A percentile compares a stretch with the other conserved stretches of the same genome.
Evolutionary conservation across 2,888 invertebrate genomes (phyloP).

Genomic region (Eupithecia subumbrata): DNA sequence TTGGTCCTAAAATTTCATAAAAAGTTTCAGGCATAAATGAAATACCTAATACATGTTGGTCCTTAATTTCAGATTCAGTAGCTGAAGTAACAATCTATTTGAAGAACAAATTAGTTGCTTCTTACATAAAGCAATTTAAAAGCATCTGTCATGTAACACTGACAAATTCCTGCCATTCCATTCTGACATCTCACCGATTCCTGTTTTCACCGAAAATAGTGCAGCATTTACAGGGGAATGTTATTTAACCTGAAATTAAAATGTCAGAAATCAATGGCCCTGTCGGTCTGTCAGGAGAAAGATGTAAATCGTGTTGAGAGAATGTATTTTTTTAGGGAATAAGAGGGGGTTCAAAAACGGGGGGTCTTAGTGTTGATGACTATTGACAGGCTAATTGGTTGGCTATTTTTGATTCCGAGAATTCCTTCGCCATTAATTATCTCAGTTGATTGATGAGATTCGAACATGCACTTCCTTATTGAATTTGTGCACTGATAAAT

Average conservation of each 20-base stretch:
- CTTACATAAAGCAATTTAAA: slow-evolving; percentile 46
- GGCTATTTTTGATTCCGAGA: slow-evolving; percentile 55
- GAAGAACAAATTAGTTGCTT: slow-evolving; percentile 6
- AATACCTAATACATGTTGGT: not conserved
- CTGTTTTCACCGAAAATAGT: slow-evolving; percentile 67
- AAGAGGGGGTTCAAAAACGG: slow-evolving; percentile 27
- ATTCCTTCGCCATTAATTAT: not conserved
- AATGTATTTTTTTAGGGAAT: slow-evolving; percentile 57
- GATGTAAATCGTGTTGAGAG: slow-evolving; percentile 64
- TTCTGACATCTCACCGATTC: slow-evolving; percentile 51
- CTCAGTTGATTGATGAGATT: not conserved
- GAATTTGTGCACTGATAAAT: not conserved
- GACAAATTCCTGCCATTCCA: slow-evolving; percentile 62
- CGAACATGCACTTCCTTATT: not conserved
- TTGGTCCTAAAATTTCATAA: not conserved
- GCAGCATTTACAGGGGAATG: slow-evolving; percentile 55
- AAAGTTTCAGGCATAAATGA: not conserved
- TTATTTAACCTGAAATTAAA: slow-evolving; percentile 82
- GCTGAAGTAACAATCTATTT: slow-evolving; percentile 21
- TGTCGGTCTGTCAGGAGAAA: slow-evolving; percentile 64
- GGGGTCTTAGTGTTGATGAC: slow-evolving; percentile 47
- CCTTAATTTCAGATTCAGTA: not conserved
- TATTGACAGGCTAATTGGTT: slow-evolving; percentile 63
- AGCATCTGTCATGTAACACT: slow-evolving; percentile 58
- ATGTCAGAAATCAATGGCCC: slow-evolving; percentile 76